phyloP scores from a whole-genome alignment of 2,797 vertebrate genomes.

The Gymnoscopelus microlampas region DNA sequence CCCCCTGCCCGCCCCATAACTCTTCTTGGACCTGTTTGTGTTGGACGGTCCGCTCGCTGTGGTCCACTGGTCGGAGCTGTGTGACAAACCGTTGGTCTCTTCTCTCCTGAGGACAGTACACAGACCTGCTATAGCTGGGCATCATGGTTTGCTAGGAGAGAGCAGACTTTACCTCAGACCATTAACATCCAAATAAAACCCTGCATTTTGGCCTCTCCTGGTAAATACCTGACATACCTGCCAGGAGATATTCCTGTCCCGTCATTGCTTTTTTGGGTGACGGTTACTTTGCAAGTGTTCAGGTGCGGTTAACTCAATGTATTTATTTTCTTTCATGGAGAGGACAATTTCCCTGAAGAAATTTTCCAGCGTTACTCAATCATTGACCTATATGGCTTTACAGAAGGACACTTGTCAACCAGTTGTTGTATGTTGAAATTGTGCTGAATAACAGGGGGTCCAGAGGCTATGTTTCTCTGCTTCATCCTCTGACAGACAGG shows the following conservation, averaged over 20 bases:
- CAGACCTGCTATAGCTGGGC: conserved; percentile 35
- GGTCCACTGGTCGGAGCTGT: conserved; percentile 7
- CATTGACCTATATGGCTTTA: not conserved
- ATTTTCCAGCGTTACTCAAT: not conserved
- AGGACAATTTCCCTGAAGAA: not conserved
- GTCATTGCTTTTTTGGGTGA: not conserved
- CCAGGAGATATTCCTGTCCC: conserved; percentile 8
- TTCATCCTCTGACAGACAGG: conserved; percentile 28
- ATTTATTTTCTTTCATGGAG: not conserved
- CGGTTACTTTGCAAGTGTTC: not conserved
- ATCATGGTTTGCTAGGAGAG: conserved; percentile 19
- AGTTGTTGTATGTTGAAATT: no score
- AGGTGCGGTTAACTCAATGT: not conserved
- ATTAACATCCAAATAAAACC: conserved; percentile 36
- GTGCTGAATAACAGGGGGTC: not conserved
- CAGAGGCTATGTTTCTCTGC: not conserved
- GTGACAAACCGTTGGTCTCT: conserved; percentile 14
- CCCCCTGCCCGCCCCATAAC: not conserved
- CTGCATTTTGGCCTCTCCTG: not conserved
- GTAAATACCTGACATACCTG: conserved; percentile 16
- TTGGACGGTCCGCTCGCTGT: conserved; percentile 10
- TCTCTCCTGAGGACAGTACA: conserved; percentile 12
- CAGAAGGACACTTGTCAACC: not conserved
- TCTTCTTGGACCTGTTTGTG: conserved; percentile 6
- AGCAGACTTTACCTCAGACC: conserved; percentile 45